phyloP scores from a whole-genome alignment of 2,797 vertebrate genomes.

The Aselliscus stoliczkanus region DNA sequence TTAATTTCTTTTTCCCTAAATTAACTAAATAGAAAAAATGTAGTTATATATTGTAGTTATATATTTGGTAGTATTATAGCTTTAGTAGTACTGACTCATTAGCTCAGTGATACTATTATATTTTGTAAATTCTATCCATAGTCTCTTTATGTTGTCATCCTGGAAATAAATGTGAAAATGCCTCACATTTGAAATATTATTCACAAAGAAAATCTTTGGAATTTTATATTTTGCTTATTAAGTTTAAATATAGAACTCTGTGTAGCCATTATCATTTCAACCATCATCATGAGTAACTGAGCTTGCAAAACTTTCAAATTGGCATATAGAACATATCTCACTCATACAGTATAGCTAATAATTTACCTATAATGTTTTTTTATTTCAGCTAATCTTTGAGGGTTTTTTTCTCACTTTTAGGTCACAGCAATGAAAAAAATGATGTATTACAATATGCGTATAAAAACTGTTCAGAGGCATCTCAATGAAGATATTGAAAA shows the following conservation, averaged over 20 bases:
- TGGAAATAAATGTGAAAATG: conserved; percentile 31
- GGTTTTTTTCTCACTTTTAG: conserved; percentile 75
- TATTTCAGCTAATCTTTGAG: not conserved
- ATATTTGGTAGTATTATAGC: not conserved
- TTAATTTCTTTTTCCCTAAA: not conserved
- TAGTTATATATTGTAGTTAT: not conserved
- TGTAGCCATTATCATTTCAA: not conserved
- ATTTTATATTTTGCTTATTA: conserved; percentile 19
- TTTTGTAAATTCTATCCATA: conserved; percentile 33
- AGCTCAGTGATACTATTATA: not conserved
- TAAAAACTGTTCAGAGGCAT: conserved; percentile 83
- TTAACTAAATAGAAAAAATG: not conserved
- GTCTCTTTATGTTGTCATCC: not conserved
- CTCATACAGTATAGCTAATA: not conserved
- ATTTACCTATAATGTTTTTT: not conserved
- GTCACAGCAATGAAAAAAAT: conserved; percentile 90
- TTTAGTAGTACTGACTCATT: not conserved
- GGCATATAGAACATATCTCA: not conserved
- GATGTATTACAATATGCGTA: conserved; percentile 94
- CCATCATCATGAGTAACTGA: not conserved
- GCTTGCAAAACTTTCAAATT: not conserved
- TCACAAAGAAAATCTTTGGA: not conserved
- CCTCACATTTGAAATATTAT: conserved; percentile 26
- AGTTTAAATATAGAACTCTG: not conserved
- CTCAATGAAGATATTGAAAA: conserved; percentile 82